Conservation (phyloP, 2,113 vertebrate genomes). For the Gallinago media region DNA sequence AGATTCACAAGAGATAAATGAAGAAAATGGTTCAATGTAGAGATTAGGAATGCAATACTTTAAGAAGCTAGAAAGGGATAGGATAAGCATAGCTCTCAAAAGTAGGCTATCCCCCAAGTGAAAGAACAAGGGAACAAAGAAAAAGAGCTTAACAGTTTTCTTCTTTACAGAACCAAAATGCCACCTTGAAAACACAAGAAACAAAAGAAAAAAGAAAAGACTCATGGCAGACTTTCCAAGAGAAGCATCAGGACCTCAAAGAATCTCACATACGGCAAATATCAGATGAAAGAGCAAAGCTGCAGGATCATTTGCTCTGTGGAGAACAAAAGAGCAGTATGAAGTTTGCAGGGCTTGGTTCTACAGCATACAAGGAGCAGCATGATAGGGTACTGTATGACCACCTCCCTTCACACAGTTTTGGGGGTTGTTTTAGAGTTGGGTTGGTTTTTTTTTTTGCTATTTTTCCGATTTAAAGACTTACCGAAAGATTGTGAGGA, state of each 20-base stretch:
- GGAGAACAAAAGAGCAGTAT: neutral
- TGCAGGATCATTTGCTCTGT: conserved; percentile 7
- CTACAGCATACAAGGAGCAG: neutral
- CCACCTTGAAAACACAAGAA: neutral
- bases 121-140: neutral
- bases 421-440: neutral
- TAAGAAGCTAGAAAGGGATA: neutral
- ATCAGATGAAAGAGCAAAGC: neutral
- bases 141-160: neutral
- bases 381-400: neutral
- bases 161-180: neutral
- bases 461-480: neutral
- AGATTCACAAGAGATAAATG: neutral
- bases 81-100: neutral
- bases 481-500: neutral
- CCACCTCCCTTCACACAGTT: neutral
- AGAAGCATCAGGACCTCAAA: neutral
- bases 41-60: neutral
- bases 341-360: neutral
- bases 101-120: neutral
- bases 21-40: neutral
- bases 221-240: neutral
- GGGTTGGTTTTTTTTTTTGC: neutral
- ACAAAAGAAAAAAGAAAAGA: neutral
- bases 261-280: neutral